Evolutionary conservation across 1,140 invertebrate species (phyloP).

Genomic region (Neomicropteryx cornuta): DNA sequence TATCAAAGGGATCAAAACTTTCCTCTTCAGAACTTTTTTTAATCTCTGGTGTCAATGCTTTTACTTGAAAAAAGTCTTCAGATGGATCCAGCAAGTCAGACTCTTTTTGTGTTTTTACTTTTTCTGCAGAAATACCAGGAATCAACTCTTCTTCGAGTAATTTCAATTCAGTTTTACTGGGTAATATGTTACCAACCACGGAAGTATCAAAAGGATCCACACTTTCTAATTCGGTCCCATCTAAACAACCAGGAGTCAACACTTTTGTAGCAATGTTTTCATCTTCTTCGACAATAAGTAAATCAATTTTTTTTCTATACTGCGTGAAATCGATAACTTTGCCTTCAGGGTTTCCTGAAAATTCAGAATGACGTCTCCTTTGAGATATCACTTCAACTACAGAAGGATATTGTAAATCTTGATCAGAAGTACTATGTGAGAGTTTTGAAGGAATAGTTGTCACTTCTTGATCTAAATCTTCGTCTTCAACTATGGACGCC

Average conservation of each 20-base stretch:
- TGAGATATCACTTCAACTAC: conserved; percentile 27
- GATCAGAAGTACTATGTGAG: conserved; percentile 41
- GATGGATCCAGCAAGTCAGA: conserved; percentile 42
- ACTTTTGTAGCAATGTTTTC: conserved; percentile 46
- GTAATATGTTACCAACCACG: conserved; percentile 52
- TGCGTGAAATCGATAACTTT: too few species aligned
- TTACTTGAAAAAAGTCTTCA: conserved; percentile 50
- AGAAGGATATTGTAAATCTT: too few species aligned
- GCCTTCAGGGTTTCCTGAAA: conserved; percentile 20
- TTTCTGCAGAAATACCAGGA: conserved; percentile 37
- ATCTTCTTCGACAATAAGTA: conserved; percentile 46
- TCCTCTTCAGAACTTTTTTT: conserved; percentile 30
- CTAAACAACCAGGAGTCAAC: conserved; percentile 39
- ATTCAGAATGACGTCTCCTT: conserved; percentile 32
- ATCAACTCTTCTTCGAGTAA: conserved; percentile 58
- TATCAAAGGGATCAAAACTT: conserved; percentile 67
- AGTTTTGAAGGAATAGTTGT: conserved; percentile 44
- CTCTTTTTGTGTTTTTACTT: conserved; percentile 16
- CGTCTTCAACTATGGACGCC: conserved; percentile 41
- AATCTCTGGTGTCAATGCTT: conserved; percentile 52
- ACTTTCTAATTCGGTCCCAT: conserved; percentile 22
- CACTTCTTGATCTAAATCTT: conserved; percentile 32
- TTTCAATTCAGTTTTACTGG: conserved; percentile 62
- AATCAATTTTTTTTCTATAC: conserved; percentile 36
- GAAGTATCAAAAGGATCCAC: conserved; percentile 77